phyloP scores from a whole-genome alignment of 2,797 vertebrate species.

The Falco concolor region DNA sequence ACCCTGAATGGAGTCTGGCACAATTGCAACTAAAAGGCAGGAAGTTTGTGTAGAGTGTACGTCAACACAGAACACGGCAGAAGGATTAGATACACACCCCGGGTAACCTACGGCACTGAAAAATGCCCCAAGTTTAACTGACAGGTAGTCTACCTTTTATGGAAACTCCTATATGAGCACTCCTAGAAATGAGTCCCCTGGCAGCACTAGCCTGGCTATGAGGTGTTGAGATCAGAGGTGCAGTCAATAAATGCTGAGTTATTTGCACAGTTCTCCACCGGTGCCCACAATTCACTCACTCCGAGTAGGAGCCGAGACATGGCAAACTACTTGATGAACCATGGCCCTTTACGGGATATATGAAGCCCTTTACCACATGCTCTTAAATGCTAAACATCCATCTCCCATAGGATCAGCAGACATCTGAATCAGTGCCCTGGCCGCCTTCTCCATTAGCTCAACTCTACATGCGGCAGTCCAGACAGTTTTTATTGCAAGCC shows the following conservation, averaged over 20 bases:
- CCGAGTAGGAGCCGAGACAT: neutral
- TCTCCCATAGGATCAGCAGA: neutral
- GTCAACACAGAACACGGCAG: neutral
- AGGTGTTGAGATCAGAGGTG: neutral
- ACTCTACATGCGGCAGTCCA: neutral
- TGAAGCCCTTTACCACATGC: neutral
- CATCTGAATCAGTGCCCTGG: neutral
- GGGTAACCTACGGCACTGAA: neutral
- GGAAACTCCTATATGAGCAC: neutral
- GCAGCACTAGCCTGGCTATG: neutral
- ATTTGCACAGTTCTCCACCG: neutral
- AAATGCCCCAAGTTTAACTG: neutral
- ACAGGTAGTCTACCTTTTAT: neutral
- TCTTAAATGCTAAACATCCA: neutral
- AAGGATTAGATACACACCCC: neutral
- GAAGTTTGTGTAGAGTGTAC: neutral
- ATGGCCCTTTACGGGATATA: neutral
- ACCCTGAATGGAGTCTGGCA: neutral
- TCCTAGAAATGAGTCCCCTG: neutral
- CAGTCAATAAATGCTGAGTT: constrained; percentile 13
- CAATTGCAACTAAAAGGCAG: neutral
- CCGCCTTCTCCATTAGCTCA: neutral
- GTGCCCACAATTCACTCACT: neutral
- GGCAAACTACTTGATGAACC: neutral
- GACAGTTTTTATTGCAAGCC: neutral